Percentiles rank a stretch among this genome's conserved stretches.
Evolutionary conservation across 2,888 invertebrate species (phyloP).

Genomic region (Hemaris fuciformis): DNA sequence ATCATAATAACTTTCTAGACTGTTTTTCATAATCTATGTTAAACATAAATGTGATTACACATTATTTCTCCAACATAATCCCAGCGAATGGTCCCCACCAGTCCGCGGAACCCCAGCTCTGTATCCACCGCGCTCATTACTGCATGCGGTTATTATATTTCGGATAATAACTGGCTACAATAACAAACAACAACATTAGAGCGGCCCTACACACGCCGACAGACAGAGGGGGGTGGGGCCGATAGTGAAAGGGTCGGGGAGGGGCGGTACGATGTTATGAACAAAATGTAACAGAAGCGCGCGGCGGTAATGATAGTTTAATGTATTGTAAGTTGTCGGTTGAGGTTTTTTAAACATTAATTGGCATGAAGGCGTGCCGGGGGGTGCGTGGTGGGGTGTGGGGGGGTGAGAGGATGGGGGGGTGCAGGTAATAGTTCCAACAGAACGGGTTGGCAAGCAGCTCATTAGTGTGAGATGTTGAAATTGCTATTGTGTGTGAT

Average conservation of each 20-base stretch:
- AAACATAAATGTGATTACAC: too few relatives aligned
- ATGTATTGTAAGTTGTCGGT: background rate
- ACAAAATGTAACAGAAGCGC: background rate
- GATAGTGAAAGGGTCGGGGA: too few relatives aligned
- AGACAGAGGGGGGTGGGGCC: too few relatives aligned
- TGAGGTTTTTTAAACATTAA: background rate
- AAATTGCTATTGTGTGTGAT: background rate
- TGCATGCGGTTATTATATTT: slow-evolving; percentile 4
- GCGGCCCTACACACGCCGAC: too few relatives aligned
- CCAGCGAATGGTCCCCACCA: background rate
- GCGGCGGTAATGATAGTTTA: background rate
- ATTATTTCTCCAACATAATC: too few relatives aligned
- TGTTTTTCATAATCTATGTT: too few relatives aligned
- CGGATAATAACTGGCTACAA: background rate
- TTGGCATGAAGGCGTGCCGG: background rate
- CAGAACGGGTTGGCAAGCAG: background rate
- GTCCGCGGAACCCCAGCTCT: background rate
- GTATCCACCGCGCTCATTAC: background rate
- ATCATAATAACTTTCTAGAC: too few relatives aligned
- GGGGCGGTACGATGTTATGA: too few relatives aligned
- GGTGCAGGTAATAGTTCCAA: background rate
- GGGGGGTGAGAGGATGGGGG: background rate
- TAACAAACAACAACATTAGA: background rate
- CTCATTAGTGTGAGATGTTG: background rate
- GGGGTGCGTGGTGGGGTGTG: background rate